Evolutionary conservation across 2,888 invertebrate species (phyloP), one percentile per base, ranked within the genome.

Genomic region (Phengaris arion): DNA sequence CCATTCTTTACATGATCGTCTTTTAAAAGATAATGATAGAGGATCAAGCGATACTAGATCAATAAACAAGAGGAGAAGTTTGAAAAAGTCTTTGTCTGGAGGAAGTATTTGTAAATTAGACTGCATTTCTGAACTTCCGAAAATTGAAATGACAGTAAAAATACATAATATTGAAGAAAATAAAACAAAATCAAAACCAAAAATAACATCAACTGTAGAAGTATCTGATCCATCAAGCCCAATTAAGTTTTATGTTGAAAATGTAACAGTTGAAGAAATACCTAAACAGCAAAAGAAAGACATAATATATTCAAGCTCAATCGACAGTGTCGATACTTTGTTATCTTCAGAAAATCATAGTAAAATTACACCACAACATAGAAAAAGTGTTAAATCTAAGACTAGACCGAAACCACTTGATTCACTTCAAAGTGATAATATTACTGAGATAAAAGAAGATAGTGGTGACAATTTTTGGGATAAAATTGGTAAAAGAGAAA

Each of bases 401-500:
- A 54, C 46, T 6, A 69, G 78, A 57, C 46, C 76, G 45, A 76
- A 76, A 48, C 35, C 8, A 9, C 48, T 3, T 48, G 75, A 76
- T 70, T n/a, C 15, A 59, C 6, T 22, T 35, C 70, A 59, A 59
- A 9, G 9, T 10, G 22, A 22, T 22, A 22, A 22, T 22, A 57
- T 9, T 54, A 22, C 22, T 35, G 69, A 68, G 13, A 81, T 80
- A 22, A 90, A 91, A 52, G 93, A 92, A 78, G 89, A 89, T 10
- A 93, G 93, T 2, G 89, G 89, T 78, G 92, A 91, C 12, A 95
- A 96, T 83, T 96, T 96, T 88, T 96, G 96, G 96, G 94, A 94
- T 48, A 94, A 93, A 87, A 95, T 96, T 78, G 96, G 95, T 6
- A 94, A 94, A 80, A 88, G 96, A 77, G 96, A 96, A 87, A 95